phyloP scores from a whole-genome alignment of 2,888 invertebrate species.

The Hylaea fasciaria region DNA sequence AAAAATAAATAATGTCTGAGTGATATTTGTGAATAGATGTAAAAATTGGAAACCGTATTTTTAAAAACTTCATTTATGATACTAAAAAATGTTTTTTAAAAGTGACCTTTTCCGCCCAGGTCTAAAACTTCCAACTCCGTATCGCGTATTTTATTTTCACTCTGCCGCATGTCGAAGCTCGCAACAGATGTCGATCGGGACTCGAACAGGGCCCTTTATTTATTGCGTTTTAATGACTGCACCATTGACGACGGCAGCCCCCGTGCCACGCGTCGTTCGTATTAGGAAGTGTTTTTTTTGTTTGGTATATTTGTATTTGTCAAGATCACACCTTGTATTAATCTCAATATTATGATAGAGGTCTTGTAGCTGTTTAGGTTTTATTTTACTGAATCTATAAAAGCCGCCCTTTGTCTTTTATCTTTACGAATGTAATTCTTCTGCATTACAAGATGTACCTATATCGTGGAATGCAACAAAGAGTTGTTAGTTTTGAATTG shows the following conservation, averaged over 20 bases:
- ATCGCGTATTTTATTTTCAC: slow-evolving; percentile 54
- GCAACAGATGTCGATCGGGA: slow-evolving; percentile 71
- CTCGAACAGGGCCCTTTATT: slow-evolving; percentile 58
- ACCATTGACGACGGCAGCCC: slow-evolving; percentile 30
- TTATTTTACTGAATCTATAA: no score
- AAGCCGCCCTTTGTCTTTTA: no score
- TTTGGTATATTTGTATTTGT: slow-evolving; percentile 16
- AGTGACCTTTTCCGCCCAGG: neutral
- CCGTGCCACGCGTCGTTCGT: slow-evolving; percentile 55
- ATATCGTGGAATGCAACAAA: no score
- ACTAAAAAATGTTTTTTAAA: neutral
- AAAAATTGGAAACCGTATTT: no score
- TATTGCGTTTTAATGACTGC: slow-evolving; percentile 79
- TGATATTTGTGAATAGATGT: no score
- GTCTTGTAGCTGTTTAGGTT: no score
- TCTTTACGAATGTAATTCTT: no score
- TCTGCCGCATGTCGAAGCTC: slow-evolving; percentile 55
- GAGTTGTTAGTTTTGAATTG: no score
- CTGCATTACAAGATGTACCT: no score
- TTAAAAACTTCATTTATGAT: no score
- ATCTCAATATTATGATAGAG: neutral
- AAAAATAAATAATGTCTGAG: no score
- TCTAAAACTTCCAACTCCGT: slow-evolving; percentile 17
- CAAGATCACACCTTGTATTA: slow-evolving; percentile 15
- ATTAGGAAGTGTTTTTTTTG: slow-evolving; percentile 39